Base-by-base conservation (phyloP, 1,140 invertebrate genomes). In the Diprion similis region DNA sequence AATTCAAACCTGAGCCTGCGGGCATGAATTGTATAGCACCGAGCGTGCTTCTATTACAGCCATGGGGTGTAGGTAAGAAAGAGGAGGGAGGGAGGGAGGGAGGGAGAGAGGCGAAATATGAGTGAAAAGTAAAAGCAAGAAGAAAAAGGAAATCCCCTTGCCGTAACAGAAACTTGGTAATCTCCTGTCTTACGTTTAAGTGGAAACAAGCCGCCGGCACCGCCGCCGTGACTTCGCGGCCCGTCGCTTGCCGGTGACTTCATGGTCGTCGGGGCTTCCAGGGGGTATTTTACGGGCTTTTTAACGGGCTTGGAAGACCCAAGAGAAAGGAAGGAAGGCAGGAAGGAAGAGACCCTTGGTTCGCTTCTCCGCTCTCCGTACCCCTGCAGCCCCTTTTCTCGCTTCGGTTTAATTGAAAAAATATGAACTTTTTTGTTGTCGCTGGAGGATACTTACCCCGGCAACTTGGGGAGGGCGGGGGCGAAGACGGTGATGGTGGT, bases 361-460 rank as follows among this genome's bases (percentile, higher is more conserved):
- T 71, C 73, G 76, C 76, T 73, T 69, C 72, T 46, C 48, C 59
- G 47, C 10, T 74, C 67, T 48, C 64, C 59, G 19, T 24, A 71
- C 66, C 66, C 7, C 70, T 47, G 68, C 73, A 37, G 24, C 75
- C 70, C 73, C 71, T 74, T 73, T 70, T 67, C 66, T 68, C 18
- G 69, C 70, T 72, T 73, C 78, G 78, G 82, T 79, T 83, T 87
- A 87, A 87, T 87, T 86, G 84, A 87, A 87, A 87, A 87, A 87
- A 86, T 87, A 87, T 86, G 81, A 87, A 86, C 83, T 87, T 87
- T 83, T 37, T 83, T 85, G 83, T 68, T 68, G 66, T 45, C 13
- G 13, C 19, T 45, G 13, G 15, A 17, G 18, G 11, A 11, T 68
- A 15, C 37, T 68, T 68, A 15, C 19, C 8, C 66, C 17, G 37